These are phyloP conservation scores for Hydraecia micacea DNA, from an alignment of 2,888 invertebrate species.

Conservation along the genomic window DNA sequence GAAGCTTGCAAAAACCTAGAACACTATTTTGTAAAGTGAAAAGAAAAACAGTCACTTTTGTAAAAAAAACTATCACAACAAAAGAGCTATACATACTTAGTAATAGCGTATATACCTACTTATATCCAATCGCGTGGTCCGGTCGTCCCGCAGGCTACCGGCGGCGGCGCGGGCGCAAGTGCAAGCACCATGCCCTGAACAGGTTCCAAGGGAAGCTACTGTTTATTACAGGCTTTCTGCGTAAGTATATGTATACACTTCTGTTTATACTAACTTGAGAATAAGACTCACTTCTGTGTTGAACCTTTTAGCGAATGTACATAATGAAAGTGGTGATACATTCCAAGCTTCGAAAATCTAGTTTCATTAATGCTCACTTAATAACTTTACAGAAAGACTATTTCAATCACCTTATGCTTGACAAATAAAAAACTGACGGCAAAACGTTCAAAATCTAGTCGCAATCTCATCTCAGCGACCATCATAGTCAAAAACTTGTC, in stretches of 20 bases:
- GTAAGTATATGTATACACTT: not conserved
- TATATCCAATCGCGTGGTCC: not conserved
- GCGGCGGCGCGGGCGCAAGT: constrained; percentile 23
- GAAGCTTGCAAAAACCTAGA: not conserved
- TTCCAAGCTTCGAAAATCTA: not conserved
- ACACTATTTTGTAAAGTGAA: not conserved
- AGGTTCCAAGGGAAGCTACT: constrained; percentile 45
- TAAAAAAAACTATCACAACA: not conserved
- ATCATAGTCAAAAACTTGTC: too few species aligned
- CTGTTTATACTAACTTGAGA: not conserved
- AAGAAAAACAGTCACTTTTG: too few species aligned
- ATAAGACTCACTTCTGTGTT: not conserved
- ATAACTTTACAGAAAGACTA: not conserved
- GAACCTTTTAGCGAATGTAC: not conserved
- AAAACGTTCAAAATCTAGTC: not conserved
- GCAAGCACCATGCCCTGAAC: constrained; percentile 22
- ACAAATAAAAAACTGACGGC: not conserved
- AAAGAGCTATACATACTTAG: not conserved
- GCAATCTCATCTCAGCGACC: too few species aligned
- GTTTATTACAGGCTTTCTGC: constrained; percentile 15
- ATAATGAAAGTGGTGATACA: not conserved
- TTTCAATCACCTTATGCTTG: too few species aligned
- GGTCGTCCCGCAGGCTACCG: constrained; percentile 51
- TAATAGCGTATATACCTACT: not conserved
- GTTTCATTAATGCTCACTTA: not conserved